Base-by-base conservation (phyloP, 2,113 vertebrate genomes). In the Siniperca chuatsi region DNA sequence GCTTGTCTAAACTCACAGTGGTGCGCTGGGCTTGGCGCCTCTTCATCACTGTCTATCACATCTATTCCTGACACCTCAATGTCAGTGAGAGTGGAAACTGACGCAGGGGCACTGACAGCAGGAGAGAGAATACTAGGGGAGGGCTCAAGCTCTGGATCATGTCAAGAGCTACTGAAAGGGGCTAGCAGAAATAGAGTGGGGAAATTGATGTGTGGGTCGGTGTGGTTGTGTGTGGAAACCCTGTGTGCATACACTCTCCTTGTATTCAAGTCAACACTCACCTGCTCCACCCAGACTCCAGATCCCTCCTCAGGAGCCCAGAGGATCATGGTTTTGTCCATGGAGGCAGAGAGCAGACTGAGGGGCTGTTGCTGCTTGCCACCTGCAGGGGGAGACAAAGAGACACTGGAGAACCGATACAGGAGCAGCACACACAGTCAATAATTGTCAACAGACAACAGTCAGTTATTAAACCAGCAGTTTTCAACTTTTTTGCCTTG, bases 261-360 rank as follows among this genome's bases (percentile, higher is more conserved):
- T 40, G 9, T 25, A 66, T 35, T 77, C 11, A n/a, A 25, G 7
- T 46, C 48, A 55, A 80, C 64, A 93, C 95, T 96, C 92, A 97
- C 98, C 97, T 98, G 96, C 90, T 99, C 98, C 46, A 98, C 92
- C 98, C 98, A 99, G 76, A 99, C 96, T 40, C 97, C 98, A 61
- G 98, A 98, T 79, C 96, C 97, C 82, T 98, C 96, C 93, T 99
- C 98, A 37, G 98, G 97, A 89, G 96, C 96, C 98, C 98, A 99
- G 23, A 99, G 91, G 88, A 99, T 98, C 96, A 99, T 97, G 62
- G 97, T 99, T 96, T 98, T 99, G 94, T 99, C 98, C 98, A 98
- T 97, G 65, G 98, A 99, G 1, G 97, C 98, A 70, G 98, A 99
- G 15, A 99, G 93, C 70, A 99, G 90, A 85, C 92, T 95, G 92